Evolutionary conservation across 2,113 vertebrate species (phyloP).

Genomic region (Rhinogobius similis): DNA sequence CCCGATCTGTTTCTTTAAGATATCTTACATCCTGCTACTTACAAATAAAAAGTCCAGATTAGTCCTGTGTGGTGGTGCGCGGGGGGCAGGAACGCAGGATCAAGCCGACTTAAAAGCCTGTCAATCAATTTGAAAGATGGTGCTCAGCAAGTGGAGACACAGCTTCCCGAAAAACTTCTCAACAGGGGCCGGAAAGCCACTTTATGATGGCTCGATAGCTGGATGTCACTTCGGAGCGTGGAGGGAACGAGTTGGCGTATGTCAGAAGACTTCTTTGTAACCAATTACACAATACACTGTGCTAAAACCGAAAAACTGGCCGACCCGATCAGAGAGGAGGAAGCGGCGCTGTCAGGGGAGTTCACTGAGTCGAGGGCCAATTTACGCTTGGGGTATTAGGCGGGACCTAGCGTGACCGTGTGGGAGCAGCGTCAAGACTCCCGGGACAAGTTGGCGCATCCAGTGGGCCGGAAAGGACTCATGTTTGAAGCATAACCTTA

Average conservation of each 20-base stretch:
- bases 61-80: conserved; percentile 55
- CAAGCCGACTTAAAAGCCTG: conserved; percentile 49
- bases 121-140: conserved; percentile 60
- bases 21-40: conserved; percentile 58
- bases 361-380: conserved; percentile 63
- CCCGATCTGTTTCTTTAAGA: conserved; percentile 80
- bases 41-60: conserved; percentile 72
- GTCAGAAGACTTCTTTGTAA: conserved; percentile 68
- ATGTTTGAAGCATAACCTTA: conserved; percentile 71
- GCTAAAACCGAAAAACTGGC: conserved; percentile 32
- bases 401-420: conserved; percentile 61
- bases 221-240: conserved; percentile 56
- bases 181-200: conserved; percentile 46
- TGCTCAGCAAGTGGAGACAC: conserved; percentile 24
- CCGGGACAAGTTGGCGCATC: conserved; percentile 31
- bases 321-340: conserved; percentile 36
- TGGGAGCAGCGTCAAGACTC: conserved; percentile 39
- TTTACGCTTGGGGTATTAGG: conserved; percentile 73
- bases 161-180: conserved; percentile 14
- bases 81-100: conserved; percentile 39
- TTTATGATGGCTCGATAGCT: conserved; percentile 68
- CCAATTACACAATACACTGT: conserved; percentile 67
- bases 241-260: conserved; percentile 31
- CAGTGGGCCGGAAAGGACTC: conserved; percentile 44
- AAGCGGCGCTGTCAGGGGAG: conserved; percentile 53